Evolutionary conservation across 2,888 invertebrate genomes (phyloP).

Genomic region (Nomada goodeniana): DNA sequence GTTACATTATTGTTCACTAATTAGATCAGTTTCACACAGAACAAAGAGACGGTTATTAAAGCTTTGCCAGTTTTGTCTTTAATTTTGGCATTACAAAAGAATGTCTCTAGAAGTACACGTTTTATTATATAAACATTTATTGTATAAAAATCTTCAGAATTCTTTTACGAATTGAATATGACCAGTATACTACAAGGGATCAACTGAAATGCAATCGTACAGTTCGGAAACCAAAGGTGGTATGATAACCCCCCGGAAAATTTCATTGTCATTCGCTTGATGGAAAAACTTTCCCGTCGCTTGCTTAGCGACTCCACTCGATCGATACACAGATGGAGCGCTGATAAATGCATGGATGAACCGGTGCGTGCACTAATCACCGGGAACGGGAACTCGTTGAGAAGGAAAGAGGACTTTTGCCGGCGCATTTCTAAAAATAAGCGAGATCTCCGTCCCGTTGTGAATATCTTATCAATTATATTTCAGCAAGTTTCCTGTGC

Average conservation of each 20-base stretch:
- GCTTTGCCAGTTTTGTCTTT: no score
- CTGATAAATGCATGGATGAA: slow-evolving; percentile 57
- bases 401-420: slow-evolving; percentile 25
- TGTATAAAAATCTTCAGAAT: no score
- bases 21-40: no score
- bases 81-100: no score
- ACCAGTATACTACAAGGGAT: not conserved
- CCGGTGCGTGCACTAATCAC: slow-evolving; percentile 54
- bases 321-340: slow-evolving; percentile 63
- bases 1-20: no score
- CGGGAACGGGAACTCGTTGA: slow-evolving; percentile 30
- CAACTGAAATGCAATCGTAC: not conserved
- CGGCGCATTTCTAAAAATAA: slow-evolving; percentile 46
- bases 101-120: no score
- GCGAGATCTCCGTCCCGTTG: slow-evolving; percentile 1
- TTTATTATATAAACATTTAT: no score
- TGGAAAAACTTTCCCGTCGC: slow-evolving; percentile 66
- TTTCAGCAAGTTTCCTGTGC: not conserved
- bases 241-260: slow-evolving; percentile 52
- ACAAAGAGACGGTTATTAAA: no score
- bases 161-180: not conserved
- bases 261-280: slow-evolving; percentile 67
- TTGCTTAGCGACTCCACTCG: slow-evolving; percentile 34
- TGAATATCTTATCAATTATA: slow-evolving; percentile 7
- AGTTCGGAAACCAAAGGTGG: slow-evolving; percentile 11